Base-by-base conservation (phyloP, 2,113 vertebrate species). In the Hemiscyllium ocellatum region DNA sequence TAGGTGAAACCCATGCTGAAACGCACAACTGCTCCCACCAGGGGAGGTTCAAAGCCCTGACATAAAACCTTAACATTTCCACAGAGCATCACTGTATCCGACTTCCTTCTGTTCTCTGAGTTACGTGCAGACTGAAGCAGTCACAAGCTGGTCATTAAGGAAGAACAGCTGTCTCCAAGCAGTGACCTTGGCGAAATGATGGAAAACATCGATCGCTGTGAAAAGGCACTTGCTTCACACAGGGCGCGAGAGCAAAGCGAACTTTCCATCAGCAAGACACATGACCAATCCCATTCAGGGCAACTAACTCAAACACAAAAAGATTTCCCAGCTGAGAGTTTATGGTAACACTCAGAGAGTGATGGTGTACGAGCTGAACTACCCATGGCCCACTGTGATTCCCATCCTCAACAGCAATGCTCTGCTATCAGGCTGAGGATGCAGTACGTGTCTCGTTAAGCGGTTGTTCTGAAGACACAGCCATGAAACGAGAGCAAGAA, bases 21-120 rank as follows among this genome's bases (percentile, higher is more conserved):
- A 47, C 42, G 0, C 24, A 72, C 22, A 70, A 68, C 90, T 76
- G 13, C 26, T 95, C 68, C 47, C 37, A 50, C 24, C 8, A 52
- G 69, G 68, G 94, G 72, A 72, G 94, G 68, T 52, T 95, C 94
- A 95, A 72, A 95, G 69, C 94, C 24, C 17, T 95, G 94, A 76
- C 69, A 72, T 19, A 4, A 42, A 52, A 76, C 15, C 68, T 72
- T 42, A 52, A 24, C 15, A 29, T 24, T 72, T 70, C 93, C 68
- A 17, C 66, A 10, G 24, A 94, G 22, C 93, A 70, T 70, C 66
- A 50, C 52, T 91, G 22, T 50, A 26, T 47, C 42, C 52, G 26
- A 20, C 47, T 95, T 52, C 69, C 47, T 95, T 50, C 42, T 47
- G 69, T 76, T 95, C 26, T 47, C 68, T 0, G 20, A 52, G 47